A percentile compares a stretch with the other conserved stretches of the same genome.
Evolutionary conservation across 64 coral and sea anemone genomes (phyloP).

Genomic region (Stichodactyla helianthus): DNA sequence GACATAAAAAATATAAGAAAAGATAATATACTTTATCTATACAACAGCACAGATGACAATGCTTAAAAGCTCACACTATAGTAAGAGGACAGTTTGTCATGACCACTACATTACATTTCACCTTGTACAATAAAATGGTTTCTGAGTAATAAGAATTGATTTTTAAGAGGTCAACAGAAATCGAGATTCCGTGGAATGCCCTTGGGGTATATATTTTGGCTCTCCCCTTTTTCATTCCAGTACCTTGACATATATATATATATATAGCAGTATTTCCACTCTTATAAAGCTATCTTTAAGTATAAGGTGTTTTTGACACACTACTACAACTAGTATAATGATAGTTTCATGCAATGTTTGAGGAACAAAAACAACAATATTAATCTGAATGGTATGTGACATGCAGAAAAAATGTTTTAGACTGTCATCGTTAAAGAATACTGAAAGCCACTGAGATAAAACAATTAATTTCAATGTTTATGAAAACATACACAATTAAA

Average conservation of each 20-base stretch:
- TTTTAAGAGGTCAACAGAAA: neutral
- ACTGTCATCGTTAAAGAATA: neutral
- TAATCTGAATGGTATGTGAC: neutral
- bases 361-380: neutral
- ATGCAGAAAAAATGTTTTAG: slow-evolving; percentile 4
- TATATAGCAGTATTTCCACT: neutral
- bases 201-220: neutral
- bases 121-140: neutral
- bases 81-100: neutral
- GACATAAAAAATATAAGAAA: slow-evolving; percentile 33
- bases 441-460: neutral
- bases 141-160: neutral
- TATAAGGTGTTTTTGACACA: slow-evolving; percentile 1
- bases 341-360: slow-evolving; percentile 6
- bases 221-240: neutral
- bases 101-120: neutral
- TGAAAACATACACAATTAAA: slow-evolving; percentile 10
- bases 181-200: neutral
- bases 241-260: neutral
- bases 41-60: neutral
- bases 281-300: neutral
- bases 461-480: neutral
- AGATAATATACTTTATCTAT: slow-evolving; percentile 26
- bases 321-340: neutral
- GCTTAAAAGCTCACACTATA: slow-evolving; percentile 1